phyloP scores from a whole-genome alignment of 2,888 invertebrate species.

The Bimastos eiseni region DNA sequence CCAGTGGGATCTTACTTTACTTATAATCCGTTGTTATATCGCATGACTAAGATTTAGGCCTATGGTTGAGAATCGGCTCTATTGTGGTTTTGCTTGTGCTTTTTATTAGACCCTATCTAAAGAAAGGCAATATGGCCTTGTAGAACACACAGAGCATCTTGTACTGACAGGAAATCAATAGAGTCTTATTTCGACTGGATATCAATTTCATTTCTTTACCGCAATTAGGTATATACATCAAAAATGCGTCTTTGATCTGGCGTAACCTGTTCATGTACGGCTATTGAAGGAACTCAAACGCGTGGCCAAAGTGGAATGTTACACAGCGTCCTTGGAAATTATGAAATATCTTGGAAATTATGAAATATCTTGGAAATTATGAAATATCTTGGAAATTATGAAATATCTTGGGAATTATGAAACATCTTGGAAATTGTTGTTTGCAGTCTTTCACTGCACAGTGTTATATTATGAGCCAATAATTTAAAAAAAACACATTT shows the following conservation, averaged over 20 bases:
- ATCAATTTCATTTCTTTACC: background rate
- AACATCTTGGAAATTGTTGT: too few relatives aligned
- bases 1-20: background rate
- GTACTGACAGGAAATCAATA: background rate
- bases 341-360: background rate
- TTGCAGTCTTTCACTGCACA: too few relatives aligned
- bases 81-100: background rate
- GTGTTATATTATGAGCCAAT: too few relatives aligned
- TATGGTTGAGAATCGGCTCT: background rate
- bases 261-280: background rate
- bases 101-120: background rate
- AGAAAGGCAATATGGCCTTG: background rate
- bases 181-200: background rate
- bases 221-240: too few relatives aligned
- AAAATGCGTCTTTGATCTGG: background rate
- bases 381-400: background rate
- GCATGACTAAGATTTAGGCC: too few relatives aligned
- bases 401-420: too few relatives aligned
- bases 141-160: background rate
- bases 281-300: background rate
- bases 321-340: background rate
- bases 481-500: too few relatives aligned
- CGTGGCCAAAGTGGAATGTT: background rate
- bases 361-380: background rate
- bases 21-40: background rate